These are phyloP conservation scores for Ispidina lecontei DNA, from an alignment of 2,797 vertebrate species.

Conservation along the genomic window DNA sequence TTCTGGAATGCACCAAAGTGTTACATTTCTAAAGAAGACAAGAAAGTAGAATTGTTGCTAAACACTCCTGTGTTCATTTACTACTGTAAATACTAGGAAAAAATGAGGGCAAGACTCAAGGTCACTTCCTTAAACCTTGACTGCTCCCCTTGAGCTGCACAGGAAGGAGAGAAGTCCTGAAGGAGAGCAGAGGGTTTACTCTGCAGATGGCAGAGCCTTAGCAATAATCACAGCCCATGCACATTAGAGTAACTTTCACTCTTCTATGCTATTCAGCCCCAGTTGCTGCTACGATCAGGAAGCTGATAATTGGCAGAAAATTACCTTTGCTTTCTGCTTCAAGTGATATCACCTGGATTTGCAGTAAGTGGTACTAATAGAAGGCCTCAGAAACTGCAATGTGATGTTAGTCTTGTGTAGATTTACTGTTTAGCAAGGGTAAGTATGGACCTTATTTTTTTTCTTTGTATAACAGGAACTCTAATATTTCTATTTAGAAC, in stretches of 20 bases:
- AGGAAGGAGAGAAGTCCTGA: background rate
- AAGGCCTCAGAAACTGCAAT: background rate
- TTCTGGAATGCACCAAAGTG: background rate
- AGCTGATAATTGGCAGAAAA: slow-evolving; percentile 24
- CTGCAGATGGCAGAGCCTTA: slow-evolving; percentile 2
- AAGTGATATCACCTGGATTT: slow-evolving; percentile 28
- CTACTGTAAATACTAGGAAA: background rate
- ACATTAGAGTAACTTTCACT: background rate
- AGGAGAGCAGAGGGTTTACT: background rate
- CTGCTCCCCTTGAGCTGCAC: background rate
- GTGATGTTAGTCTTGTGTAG: background rate
- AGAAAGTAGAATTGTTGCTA: background rate
- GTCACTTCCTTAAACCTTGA: background rate
- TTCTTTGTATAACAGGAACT: background rate
- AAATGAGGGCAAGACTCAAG: background rate
- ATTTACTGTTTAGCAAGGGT: background rate
- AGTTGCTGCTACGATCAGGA: background rate
- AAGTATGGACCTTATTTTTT: background rate
- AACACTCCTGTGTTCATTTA: background rate
- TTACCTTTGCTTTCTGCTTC: background rate
- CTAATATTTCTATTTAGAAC: background rate
- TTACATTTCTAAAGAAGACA: background rate
- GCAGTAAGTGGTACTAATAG: background rate
- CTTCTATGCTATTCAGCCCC: background rate
- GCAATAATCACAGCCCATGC: background rate